Percentiles rank a stretch among this genome's conserved stretches.
Conservation (phyloP, 2,797 vertebrate species). For the Okamejei kenojei region DNA sequence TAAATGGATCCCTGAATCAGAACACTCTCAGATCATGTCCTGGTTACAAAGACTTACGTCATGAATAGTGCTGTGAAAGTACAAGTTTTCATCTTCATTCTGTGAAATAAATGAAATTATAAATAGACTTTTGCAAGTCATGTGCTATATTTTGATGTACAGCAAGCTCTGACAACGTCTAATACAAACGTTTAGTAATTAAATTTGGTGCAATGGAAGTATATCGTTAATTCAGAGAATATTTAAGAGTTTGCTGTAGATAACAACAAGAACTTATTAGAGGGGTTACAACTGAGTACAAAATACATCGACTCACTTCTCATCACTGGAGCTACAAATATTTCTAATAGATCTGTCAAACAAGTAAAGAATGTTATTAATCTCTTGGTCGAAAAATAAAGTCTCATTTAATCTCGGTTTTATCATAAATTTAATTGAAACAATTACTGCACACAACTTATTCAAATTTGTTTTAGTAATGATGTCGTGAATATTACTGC, state of each 20-base stretch:
- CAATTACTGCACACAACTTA: neutral
- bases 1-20: too few relatives aligned
- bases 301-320: neutral
- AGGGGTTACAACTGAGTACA: neutral
- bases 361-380: slow-evolving; percentile 1
- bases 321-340: neutral
- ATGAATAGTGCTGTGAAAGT: too few relatives aligned
- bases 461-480: neutral
- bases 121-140: neutral
- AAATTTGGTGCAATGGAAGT: neutral
- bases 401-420: neutral
- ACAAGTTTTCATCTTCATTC: neutral
- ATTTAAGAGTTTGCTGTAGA: neutral
- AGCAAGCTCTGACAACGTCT: neutral
- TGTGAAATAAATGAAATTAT: neutral
- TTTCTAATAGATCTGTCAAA: neutral
- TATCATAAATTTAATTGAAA: slow-evolving; percentile 3
- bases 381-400: neutral
- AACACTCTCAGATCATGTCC: too few relatives aligned
- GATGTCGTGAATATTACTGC: neutral
- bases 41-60: too few relatives aligned
- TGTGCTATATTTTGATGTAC: neutral
- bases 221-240: neutral
- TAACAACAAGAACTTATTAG: neutral
- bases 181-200: neutral